Conservation (phyloP, 2,888 invertebrate genomes). For the Heliconius aoede region DNA sequence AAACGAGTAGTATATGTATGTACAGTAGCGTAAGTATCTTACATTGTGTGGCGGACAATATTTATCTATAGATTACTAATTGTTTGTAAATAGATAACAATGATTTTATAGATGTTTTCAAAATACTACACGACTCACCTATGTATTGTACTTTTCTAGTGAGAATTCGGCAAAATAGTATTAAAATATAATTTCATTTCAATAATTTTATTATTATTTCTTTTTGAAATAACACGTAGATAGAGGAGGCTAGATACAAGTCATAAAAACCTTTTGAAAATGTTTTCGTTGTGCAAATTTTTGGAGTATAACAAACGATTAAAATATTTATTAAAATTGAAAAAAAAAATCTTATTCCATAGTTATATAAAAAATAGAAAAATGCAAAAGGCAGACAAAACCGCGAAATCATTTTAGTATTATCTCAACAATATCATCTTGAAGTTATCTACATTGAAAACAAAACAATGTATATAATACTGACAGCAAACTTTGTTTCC, state of each 20-base stretch:
- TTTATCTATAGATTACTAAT: neutral
- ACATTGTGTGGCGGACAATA: neutral
- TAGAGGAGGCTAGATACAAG: neutral
- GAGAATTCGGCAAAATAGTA: too few relatives aligned
- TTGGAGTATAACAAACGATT: neutral
- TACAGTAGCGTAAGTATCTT: neutral
- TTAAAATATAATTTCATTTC: too few relatives aligned
- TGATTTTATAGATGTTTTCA: neutral
- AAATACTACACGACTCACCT: too few relatives aligned
- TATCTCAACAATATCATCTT: neutral
- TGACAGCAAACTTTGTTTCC: neutral
- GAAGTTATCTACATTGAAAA: constrained; percentile 36
- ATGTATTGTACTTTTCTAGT: neutral
- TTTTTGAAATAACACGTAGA: neutral
- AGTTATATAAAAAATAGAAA: neutral
- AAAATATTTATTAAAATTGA: neutral
- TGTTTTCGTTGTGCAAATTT: neutral
- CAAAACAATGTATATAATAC: constrained; percentile 50
- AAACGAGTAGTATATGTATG: too few relatives aligned
- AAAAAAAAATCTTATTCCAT: neutral
- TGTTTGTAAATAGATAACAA: constrained; percentile 1
- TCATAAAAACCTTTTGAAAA: neutral
- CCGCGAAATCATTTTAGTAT: too few relatives aligned
- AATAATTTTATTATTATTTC: neutral
- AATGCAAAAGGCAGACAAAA: neutral